Evolutionary conservation across 2,888 invertebrate species (phyloP), one percentile per base, ranked within the genome.

Genomic region (Caenorhabditis zanzibari): DNA sequence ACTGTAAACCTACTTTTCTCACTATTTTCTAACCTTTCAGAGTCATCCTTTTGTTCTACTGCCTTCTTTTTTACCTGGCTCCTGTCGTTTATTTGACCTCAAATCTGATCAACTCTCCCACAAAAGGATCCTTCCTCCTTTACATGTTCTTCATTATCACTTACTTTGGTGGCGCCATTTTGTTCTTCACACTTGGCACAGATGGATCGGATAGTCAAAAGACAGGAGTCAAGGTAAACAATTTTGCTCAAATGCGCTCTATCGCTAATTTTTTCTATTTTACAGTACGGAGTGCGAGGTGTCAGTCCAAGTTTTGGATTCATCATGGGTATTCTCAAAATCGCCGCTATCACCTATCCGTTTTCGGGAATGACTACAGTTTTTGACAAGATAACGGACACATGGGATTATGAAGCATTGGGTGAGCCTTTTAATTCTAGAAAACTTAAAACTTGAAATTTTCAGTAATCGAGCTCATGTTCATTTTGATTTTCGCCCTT

Each of bases 121-220:
- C 73, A 5, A 74, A 74, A 63, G 63, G 73, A 63, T 74, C 73
- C 12, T 74, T 74, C 24, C 41, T 74, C 1, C 10, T 74, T 1
- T 74, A 74, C 41, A 52, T 74, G 10, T 74, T 63, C 54, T 28
- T 35, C 14, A 63, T 61, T 16, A 19, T 64, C 9, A 35, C 73
- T 14, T 74, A 74, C 22, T 41, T 64, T n/a, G 10, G n/a, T 1
- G 10, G 7, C 9, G 26, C 24, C 7, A 38, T 61, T 19, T 56
- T 22, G n/a, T 41, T 54, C 14, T 6, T 69, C 35, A 56, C 28
- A 0, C 16, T 38, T 24, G 22, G 19, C 19, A 2, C 16, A 16
- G 1, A 1, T 44, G 44, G 44, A 44, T 16, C 12, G n/a, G 19
- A 47, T 19, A 19, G 19, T 5, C 4, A 47, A 19, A 47, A 47